Conservation (phyloP, 2,113 vertebrate species). For the Pelecanus crispus region DNA sequence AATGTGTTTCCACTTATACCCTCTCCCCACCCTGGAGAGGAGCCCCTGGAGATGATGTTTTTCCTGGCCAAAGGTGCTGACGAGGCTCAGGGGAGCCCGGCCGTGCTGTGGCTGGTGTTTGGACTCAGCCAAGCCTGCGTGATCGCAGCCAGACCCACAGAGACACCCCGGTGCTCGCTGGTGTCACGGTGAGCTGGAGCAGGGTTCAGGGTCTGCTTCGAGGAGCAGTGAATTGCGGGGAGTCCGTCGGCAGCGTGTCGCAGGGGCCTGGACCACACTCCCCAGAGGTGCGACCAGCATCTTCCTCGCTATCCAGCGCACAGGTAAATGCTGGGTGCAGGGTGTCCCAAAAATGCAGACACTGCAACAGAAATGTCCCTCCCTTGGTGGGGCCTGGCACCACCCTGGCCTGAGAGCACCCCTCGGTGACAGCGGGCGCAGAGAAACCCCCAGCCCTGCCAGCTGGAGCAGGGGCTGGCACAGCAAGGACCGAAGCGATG, state of each 20-base stretch:
- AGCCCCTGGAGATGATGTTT: background rate
- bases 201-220: background rate
- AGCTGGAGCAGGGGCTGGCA: background rate
- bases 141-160: background rate
- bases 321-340: background rate
- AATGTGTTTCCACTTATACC: background rate
- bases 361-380: background rate
- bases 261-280: background rate
- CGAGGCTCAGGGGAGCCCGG: background rate
- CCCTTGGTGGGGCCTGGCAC: background rate
- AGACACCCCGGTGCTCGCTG: background rate
- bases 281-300: background rate
- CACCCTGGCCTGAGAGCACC: background rate
- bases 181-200: background rate
- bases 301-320: rapidly evolving
- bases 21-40: background rate
- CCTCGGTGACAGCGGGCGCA: background rate
- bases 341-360: background rate
- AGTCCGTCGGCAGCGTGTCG: background rate
- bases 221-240: background rate
- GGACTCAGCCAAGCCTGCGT: background rate
- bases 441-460: background rate
- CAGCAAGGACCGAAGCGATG: background rate
- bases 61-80: background rate
- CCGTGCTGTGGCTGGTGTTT: rapidly evolving